Evolutionary conservation across 2,888 invertebrate species (phyloP).

Genomic region (Encarsia formosa): DNA sequence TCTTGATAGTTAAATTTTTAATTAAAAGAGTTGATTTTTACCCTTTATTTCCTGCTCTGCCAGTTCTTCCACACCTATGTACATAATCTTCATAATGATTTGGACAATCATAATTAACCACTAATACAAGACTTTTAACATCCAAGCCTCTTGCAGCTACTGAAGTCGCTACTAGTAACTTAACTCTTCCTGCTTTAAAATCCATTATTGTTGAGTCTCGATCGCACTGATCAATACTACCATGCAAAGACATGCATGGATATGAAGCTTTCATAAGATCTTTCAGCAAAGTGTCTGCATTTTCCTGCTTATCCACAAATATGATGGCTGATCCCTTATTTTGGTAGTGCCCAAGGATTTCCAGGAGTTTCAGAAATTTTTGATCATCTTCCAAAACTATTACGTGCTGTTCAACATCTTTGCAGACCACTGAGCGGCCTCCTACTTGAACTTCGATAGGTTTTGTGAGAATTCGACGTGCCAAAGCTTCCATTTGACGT

Average conservation of each 20-base stretch:
- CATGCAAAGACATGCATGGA: conserved; percentile 94
- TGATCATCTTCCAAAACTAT: conserved; percentile 92
- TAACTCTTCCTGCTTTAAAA: conserved; percentile 92
- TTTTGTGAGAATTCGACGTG: conserved; percentile 85
- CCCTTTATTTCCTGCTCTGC: conserved; percentile 92
- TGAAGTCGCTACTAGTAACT: conserved; percentile 92
- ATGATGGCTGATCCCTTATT: conserved; percentile 91
- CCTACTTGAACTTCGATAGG: conserved; percentile 98
- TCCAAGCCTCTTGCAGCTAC: conserved; percentile 98
- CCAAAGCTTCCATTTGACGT: conserved; percentile 97
- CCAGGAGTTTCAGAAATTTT: conserved; percentile 94
- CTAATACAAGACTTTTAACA: conserved; percentile 94
- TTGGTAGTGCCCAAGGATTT: conserved; percentile 92
- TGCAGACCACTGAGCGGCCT: conserved; percentile 93
- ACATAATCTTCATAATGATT: conserved; percentile 99
- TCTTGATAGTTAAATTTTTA: no score
- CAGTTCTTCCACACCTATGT: conserved; percentile 90
- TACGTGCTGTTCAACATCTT: conserved; percentile 94
- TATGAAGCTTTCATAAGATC: conserved; percentile 96
- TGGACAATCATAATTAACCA: conserved; percentile 98
- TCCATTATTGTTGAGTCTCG: conserved; percentile 96
- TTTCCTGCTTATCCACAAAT: conserved; percentile 98
- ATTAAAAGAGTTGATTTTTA: no score
- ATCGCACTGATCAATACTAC: conserved; percentile 99
- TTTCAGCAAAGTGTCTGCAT: conserved; percentile 87